Percentiles rank a stretch among this genome's conserved stretches.
Evolutionary conservation across 2,888 invertebrate species (phyloP).

Genomic region (Malachius bipustulatus): DNA sequence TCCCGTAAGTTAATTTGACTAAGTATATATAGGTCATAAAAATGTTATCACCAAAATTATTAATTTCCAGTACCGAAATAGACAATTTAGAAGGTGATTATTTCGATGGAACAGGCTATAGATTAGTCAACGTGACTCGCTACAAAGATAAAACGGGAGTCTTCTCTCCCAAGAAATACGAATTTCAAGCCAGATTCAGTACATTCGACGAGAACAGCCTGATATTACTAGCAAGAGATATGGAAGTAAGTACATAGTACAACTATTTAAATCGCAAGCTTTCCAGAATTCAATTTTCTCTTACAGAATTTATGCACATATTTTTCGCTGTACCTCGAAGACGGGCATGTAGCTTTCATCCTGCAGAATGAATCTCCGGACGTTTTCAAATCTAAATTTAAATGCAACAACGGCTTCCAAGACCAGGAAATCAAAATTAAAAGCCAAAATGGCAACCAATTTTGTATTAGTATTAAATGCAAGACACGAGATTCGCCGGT

Average conservation of each 20-base stretch:
- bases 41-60: conserved; percentile 8
- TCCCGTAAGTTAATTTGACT: conserved; percentile 26
- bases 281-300: background rate
- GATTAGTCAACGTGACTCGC: conserved; percentile 6
- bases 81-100: conserved; percentile 15
- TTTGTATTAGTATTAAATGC: too few species aligned
- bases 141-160: background rate
- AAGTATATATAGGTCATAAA: too few species aligned
- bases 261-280: background rate
- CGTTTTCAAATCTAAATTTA: background rate
- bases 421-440: too few species aligned
- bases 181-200: conserved; percentile 49
- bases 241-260: conserved; percentile 43
- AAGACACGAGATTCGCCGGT: too few species aligned
- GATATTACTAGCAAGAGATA: conserved; percentile 72
- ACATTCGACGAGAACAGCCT: conserved; percentile 82
- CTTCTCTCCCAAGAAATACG: background rate
- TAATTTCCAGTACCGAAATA: conserved; percentile 12
- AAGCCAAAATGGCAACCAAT: too few species aligned
- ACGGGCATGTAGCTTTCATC: background rate
- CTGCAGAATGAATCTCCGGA: background rate
- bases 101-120: conserved; percentile 28
- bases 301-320: background rate
- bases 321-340: background rate
- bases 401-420: too few species aligned